phyloP scores from a whole-genome alignment of 2,113 vertebrate genomes.

The Pongo abelii region DNA sequence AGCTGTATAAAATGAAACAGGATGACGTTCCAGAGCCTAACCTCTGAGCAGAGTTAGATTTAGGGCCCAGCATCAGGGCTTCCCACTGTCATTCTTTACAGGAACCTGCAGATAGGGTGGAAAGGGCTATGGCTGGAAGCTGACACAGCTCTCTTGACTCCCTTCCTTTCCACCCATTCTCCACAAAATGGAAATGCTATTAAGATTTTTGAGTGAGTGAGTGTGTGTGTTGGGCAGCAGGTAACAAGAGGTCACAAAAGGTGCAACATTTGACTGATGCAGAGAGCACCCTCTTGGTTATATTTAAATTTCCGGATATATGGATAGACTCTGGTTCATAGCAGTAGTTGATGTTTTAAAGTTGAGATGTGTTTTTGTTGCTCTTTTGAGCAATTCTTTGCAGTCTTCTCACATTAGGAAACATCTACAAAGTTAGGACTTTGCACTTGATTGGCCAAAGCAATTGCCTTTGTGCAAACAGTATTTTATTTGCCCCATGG shows the following conservation, averaged over 20 bases:
- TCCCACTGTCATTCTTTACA: accelerated
- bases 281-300: not conserved
- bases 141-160: not conserved
- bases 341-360: not conserved
- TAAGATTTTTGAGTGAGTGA: not conserved
- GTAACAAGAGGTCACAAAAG: not conserved
- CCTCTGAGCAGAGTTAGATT: not conserved
- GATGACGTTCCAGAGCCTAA: not conserved
- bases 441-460: not conserved
- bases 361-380: not conserved
- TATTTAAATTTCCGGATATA: not conserved
- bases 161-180: not conserved
- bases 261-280: not conserved
- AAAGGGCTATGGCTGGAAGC: not conserved
- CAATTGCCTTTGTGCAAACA: not conserved
- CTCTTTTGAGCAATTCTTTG: not conserved
- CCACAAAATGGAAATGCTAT: not conserved
- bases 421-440: not conserved
- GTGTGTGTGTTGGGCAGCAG: not conserved
- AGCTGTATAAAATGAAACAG: not conserved
- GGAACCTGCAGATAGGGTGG: not conserved
- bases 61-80: accelerated
- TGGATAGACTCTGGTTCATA: not conserved
- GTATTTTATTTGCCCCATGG: not conserved
- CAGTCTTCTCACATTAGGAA: not conserved